Evolutionary conservation across 1,140 invertebrate species (phyloP), one percentile per base, ranked within the genome.

Genomic region (Bombus pascuorum): DNA sequence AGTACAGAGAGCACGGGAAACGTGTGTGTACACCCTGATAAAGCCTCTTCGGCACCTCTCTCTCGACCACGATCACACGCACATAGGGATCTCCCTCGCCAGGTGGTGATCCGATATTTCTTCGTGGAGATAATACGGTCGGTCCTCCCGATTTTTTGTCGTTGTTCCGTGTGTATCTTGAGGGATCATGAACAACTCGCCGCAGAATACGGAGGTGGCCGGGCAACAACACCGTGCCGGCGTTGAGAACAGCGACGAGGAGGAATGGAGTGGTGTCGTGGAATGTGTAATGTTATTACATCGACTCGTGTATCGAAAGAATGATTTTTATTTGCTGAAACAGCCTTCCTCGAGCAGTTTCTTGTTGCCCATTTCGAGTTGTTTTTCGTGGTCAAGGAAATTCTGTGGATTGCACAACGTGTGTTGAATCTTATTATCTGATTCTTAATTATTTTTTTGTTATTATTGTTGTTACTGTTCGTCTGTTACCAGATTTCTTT

Each of bases 221-320:
- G 89, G 89, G 77, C 83, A 87, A 68, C 85, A 85, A 65, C 83
- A 90, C 42, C 89, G 89, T 12, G 44, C 91, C 85, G 93, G 91
- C 65, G 86, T 92, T 59, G 94, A 93, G 71, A 94, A 95, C 91
- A 95, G 94, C 86, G 95, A 95, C 86, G 95, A 95, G 77, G 94
- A 95, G 62, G 95, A 95, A 83, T 95, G 94, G 94, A 95, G 93
- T 90, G 94, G 94, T 86, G 92, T 93, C 87, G 94, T 95, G 73
- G 95, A 95, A 95, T 94, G 95, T 92, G 94, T 95, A 95, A 94
- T 90, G 85, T 86, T 85, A 82, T 83, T 83, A 42, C 81, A 86
- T 86, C 85, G 84, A 85, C 79, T 85, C 84, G 79, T 89, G 82
- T 86, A 81, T 73, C 75, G 83, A 85, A 85, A 85, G 83, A 85